Base-by-base conservation (phyloP, 2,797 vertebrate genomes). In the Anguilla obscura region DNA sequence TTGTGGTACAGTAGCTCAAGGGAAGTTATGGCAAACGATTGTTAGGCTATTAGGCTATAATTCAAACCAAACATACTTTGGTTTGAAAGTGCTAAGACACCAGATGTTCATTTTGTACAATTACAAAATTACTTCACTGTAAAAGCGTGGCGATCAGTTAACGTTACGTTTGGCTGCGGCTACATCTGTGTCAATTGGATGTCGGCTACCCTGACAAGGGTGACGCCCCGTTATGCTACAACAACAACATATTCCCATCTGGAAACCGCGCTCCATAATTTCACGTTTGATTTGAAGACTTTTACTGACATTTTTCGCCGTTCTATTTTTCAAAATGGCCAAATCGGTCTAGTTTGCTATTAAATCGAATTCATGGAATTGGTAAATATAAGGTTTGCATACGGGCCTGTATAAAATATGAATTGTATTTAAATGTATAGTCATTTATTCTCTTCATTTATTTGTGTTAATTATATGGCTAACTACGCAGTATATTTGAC, bases 161-260 rank as follows among this genome's bases (percentile, higher is more conserved):
- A 27, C 69, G 48, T 74, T 30, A 74, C 54, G 45, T 45, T 54
- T 40, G 84, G 30, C 12, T 33, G 54, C 52, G 21, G 50, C 50
- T 83, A 76, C 36, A 52, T 33, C 76, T 58, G 21, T 36, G 84
- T 79, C 88, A 80, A 52, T 69, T 79, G 54, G 30, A 79, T 85
- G 48, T 56, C 27, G 52, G 54, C 50, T 58, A 45, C 86, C n/a
- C 50, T 8, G 66, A 60, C 52, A 27, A 30, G 88, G 88, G 90
- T 88, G 83, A 88, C 88, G 90, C 90, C 90, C 90, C 90, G 85
- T 71, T 87, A 74, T 12, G 69, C 14, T 74, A 30, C 30, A 74
- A 74, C 27, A 74, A 74, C 27, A 74, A 74, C 74, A 88, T 88
- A 85, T 27, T 50, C 60, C 54, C 74, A 69, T 80, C 80, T 86